Percentiles rank a stretch among this genome's conserved stretches.
These are phyloP conservation scores for Drosophila willistoni DNA, from an alignment of 1,140 invertebrate species.

Conservation along the genomic window DNA sequence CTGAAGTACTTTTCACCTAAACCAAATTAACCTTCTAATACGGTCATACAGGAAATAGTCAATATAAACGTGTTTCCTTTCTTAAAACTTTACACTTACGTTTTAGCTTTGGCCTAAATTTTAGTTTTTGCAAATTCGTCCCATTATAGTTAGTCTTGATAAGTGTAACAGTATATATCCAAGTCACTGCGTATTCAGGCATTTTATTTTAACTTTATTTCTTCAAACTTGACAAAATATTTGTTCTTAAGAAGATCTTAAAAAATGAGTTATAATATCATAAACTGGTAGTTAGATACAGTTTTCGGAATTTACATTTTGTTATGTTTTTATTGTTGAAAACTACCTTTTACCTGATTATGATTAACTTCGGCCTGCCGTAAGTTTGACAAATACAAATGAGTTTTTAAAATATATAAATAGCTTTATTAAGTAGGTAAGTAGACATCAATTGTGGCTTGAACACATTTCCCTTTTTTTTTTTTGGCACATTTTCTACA, in stretches of 20 bases:
- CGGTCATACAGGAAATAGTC: too few species aligned
- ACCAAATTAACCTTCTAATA: too few species aligned
- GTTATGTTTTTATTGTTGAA: not conserved
- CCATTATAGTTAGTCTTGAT: too few species aligned
- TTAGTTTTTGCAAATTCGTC: too few species aligned
- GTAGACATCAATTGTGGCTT: conserved; percentile 46
- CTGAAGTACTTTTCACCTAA: too few species aligned
- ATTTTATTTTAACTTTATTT: conserved; percentile 37
- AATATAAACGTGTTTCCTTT: too few species aligned
- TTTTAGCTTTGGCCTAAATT: too few species aligned
- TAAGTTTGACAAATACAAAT: not conserved
- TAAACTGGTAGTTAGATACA: not conserved
- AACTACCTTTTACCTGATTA: not conserved
- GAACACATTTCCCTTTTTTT: conserved; percentile 37
- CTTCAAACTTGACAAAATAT: conserved; percentile 46
- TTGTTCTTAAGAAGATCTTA: conserved; percentile 44
- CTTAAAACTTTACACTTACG: too few species aligned
- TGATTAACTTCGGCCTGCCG: conserved; percentile 8
- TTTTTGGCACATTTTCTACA: conserved; percentile 39
- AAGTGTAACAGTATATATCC: too few species aligned
- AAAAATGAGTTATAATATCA: not conserved
- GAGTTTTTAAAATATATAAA: conserved; percentile 10
- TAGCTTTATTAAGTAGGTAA: conserved; percentile 13
- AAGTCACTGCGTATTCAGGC: too few species aligned
- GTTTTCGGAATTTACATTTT: not conserved